Conservation (phyloP, 2,888 invertebrate genomes). For the Drosophila lutescens region DNA sequence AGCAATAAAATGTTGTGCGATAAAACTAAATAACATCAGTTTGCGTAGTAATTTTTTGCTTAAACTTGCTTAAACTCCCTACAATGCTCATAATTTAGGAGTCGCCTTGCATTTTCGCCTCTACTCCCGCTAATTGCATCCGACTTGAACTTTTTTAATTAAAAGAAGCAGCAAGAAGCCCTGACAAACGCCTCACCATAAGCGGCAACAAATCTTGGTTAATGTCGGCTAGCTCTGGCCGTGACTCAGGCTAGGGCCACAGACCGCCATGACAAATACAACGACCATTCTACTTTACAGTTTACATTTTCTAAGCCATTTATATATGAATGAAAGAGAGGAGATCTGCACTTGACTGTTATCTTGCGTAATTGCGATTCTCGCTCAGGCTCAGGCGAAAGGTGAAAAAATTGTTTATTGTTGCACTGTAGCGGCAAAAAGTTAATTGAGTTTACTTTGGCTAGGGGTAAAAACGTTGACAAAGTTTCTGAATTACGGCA, state of each 20-base stretch:
- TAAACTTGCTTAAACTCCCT: slow-evolving; percentile 44
- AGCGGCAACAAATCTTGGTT: slow-evolving; percentile 78
- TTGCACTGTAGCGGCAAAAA: slow-evolving; percentile 68
- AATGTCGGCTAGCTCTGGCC: slow-evolving; percentile 64
- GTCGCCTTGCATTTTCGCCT: slow-evolving; percentile 6
- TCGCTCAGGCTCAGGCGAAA: slow-evolving; percentile 41
- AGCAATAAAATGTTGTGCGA: too few species aligned
- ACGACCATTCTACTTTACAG: slow-evolving; percentile 52
- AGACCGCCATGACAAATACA: slow-evolving; percentile 72
- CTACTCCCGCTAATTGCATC: slow-evolving; percentile 61
- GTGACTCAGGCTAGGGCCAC: slow-evolving; percentile 17
- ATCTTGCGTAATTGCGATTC: slow-evolving; percentile 73
- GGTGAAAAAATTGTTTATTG: slow-evolving; percentile 74
- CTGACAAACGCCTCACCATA: slow-evolving; percentile 64
- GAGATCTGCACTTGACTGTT: slow-evolving; percentile 73
- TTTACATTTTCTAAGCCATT: slow-evolving; percentile 77
- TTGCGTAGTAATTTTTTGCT: slow-evolving; percentile 21
- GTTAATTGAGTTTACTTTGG: slow-evolving; percentile 79
- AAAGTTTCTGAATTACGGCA: slow-evolving; percentile 73
- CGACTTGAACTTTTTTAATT: slow-evolving; percentile 73
- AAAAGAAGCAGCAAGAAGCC: slow-evolving; percentile 61
- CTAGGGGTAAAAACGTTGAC: slow-evolving; percentile 74
- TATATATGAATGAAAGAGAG: slow-evolving; percentile 50
- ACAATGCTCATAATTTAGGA: slow-evolving; percentile 55
- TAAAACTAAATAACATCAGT: too few species aligned